Base-by-base conservation (phyloP, 2,797 vertebrate species). In the Coccyzus lansbergi region DNA sequence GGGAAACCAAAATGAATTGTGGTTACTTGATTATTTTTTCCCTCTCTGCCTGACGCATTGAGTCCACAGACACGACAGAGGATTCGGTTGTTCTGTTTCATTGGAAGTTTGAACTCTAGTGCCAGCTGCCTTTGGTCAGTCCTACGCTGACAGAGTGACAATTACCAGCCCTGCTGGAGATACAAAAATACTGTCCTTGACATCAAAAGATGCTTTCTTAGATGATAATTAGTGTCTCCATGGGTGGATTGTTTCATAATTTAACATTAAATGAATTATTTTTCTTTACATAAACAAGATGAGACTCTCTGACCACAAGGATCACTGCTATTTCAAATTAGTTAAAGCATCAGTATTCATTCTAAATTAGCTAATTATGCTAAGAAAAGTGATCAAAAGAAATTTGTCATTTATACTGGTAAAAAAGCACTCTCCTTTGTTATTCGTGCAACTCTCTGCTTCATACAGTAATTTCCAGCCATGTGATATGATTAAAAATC, bases 291-390 rank as follows among this genome's bases (percentile, higher is more conserved):
- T 76, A 93, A 93, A 92, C 74, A 92, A 85, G 90, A 74, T 42
- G 15, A 65, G n/a, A 82, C n/a, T 44, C 64, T 28, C 83, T 53
- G 91, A 92, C 95, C 93, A 46, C 49, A 67, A 95, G 75, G 90
- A 89, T 76, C 94, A 93, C 94, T 97, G 95, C 86, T 77, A 70
- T 58, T 24, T 69, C 93, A 95, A 93, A 98, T 97, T 92, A 97
- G 91, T 89, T 52, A 76, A 86, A 88, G 64, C 94, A 93, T 95
- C 86, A 64, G 74, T 70, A 58, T 94, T 91, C 81, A 83, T 51
- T 56, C 46, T 62, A 56, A 18, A 21, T 83, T 64, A 75, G 78
- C 49, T 85, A 48, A 82, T 92, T 95, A 83, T 34, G 55, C 28
- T 6, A 9, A 77, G 49, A 60, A 82, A 92, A 83, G 48, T n/a